Conservation (phyloP, 2,888 invertebrate species). For the Eurytoma californica region DNA sequence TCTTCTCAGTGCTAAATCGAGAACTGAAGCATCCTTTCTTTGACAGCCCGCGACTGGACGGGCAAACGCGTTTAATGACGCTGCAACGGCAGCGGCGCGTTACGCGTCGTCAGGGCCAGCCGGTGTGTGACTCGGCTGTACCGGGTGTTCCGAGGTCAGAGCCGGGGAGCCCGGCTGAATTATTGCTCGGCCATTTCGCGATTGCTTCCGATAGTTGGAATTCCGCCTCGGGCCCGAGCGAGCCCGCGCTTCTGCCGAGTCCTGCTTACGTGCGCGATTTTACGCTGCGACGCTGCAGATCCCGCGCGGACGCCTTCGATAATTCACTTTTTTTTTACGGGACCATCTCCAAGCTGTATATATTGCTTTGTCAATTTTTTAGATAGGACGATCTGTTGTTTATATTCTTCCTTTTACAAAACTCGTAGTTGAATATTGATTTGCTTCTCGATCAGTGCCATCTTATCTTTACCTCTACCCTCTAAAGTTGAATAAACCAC, state of each 20-base stretch:
- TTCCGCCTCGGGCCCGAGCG: conserved; percentile 54
- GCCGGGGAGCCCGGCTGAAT: conserved; percentile 62
- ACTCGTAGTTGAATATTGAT: no score
- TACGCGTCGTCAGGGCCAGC: conserved; percentile 24
- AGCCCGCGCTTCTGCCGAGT: neutral
- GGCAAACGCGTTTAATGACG: conserved; percentile 9
- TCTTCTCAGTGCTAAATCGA: no score
- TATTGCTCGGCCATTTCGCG: conserved; percentile 69
- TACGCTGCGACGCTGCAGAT: neutral
- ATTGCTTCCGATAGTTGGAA: conserved; percentile 72
- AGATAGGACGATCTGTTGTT: no score
- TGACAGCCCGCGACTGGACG: no score
- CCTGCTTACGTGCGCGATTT: neutral
- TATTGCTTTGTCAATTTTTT: no score
- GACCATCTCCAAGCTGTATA: no score
- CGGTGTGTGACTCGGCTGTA: conserved; percentile 17
- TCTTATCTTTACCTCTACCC: no score
- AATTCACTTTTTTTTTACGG: no score
- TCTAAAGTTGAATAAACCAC: no score
- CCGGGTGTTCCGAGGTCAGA: conserved; percentile 32
- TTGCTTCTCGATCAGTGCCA: no score
- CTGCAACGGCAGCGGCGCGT: conserved; percentile 11
- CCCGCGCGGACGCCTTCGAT: neutral
- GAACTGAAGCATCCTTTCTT: no score
- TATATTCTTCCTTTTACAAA: no score